Conservation (phyloP, 2,113 vertebrate species). For the Zosterops borbonicus region DNA sequence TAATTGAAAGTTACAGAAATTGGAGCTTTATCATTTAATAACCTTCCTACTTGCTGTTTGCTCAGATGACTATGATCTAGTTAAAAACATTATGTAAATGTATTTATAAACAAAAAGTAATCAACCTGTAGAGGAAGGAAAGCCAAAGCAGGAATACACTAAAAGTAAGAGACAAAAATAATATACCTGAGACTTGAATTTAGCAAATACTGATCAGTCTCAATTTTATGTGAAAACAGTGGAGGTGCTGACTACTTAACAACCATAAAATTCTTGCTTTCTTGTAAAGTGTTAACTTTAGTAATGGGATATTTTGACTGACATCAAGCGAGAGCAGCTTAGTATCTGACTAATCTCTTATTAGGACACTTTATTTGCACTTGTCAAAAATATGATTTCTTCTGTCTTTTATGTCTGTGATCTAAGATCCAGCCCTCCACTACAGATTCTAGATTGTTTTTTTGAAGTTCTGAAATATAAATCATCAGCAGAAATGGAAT, state of each 20-base stretch:
- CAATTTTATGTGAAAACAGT: neutral
- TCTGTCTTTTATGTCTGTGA: neutral
- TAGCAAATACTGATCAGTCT: neutral
- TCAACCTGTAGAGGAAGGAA: neutral
- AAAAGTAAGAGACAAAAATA: neutral
- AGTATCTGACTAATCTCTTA: neutral
- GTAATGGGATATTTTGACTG: neutral
- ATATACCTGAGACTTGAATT: neutral
- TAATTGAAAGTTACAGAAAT: constrained; percentile 33
- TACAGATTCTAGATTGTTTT: neutral
- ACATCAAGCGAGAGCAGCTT: neutral
- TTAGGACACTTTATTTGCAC: neutral
- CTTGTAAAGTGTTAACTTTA: neutral
- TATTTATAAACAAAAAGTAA: constrained; percentile 4
- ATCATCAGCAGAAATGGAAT: neutral
- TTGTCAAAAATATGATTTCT: neutral
- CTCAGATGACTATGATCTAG: neutral
- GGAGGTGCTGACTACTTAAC: neutral
- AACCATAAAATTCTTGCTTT: neutral
- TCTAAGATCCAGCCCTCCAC: neutral
- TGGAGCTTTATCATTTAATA: constrained; percentile 12
- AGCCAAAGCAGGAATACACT: neutral
- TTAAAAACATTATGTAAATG: neutral
- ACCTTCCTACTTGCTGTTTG: neutral
- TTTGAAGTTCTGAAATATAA: neutral